Percentiles rank a stretch among this genome's conserved stretches.
These are phyloP conservation scores for Caenorhabditis japonica DNA, from an alignment of 2,888 invertebrate species.

Conservation along the genomic window DNA sequence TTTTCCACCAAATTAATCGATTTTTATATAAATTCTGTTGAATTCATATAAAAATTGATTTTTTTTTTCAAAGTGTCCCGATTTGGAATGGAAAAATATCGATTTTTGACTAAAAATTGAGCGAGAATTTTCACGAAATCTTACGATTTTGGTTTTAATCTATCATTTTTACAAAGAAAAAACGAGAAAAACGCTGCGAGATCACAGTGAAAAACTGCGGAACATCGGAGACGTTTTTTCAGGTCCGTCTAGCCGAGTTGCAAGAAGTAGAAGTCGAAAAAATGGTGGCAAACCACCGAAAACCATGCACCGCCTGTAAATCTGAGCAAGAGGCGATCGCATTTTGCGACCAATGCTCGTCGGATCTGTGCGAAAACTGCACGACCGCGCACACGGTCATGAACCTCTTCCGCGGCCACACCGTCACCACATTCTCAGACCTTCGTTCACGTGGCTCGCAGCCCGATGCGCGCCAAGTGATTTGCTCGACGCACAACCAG, in stretches of 20 bases:
- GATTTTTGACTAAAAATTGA: no score
- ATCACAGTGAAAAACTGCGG: no score
- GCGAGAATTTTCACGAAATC: no score
- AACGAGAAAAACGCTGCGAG: no score
- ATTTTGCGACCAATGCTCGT: constrained; percentile 91
- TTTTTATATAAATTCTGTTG: no score
- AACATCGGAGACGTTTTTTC: no score
- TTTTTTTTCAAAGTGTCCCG: no score
- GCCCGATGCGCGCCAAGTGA: constrained; percentile 54
- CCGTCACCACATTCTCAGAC: constrained; percentile 73
- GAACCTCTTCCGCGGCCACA: constrained; percentile 95
- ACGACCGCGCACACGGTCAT: constrained; percentile 95
- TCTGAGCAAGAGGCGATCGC: constrained; percentile 94
- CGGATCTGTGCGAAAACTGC: constrained; percentile 92
- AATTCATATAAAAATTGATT: no score
- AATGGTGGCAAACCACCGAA: constrained; percentile 31
- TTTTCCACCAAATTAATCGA: no score
- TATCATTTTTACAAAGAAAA: no score
- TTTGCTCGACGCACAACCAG: constrained; percentile 59
- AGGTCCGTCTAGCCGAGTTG: constrained; percentile 62
- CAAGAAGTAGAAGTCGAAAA: constrained; percentile 47
- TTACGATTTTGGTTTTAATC: no score
- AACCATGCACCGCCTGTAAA: constrained; percentile 90
- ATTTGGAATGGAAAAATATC: no score
- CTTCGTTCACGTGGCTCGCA: constrained; percentile 46